Percentiles rank a stretch among this genome's conserved stretches.
Conservation (phyloP, 2,888 invertebrate species). For the Oxycera nigricornis region DNA sequence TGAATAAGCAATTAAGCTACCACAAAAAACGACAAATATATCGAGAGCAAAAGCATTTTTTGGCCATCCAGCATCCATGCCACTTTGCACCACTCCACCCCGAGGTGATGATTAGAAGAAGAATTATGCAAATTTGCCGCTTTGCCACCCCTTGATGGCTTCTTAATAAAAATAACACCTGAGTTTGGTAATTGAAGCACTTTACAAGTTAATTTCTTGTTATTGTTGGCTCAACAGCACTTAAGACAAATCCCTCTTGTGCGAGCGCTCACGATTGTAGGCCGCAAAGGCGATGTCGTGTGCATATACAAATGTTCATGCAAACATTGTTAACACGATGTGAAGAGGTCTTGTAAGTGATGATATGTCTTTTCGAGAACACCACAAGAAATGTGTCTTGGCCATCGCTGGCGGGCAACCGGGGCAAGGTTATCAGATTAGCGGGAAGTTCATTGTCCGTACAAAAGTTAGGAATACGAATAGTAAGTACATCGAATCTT, state of each 20-base stretch:
- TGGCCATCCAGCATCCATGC: background rate
- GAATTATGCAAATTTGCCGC: slow-evolving; percentile 31
- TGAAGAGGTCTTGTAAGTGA: slow-evolving; percentile 25
- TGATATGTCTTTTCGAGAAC: background rate
- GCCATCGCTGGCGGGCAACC: background rate
- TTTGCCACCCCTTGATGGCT: slow-evolving; percentile 21
- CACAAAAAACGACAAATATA: slow-evolving; percentile 17
- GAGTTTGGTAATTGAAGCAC: slow-evolving; percentile 37
- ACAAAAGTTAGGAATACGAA: no score
- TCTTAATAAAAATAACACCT: slow-evolving; percentile 31
- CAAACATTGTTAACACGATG: slow-evolving; percentile 30
- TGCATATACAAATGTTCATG: slow-evolving; percentile 20
- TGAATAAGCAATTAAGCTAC: slow-evolving; percentile 28
- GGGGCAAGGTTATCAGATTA: slow-evolving; percentile 29
- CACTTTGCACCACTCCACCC: background rate
- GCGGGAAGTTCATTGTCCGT: slow-evolving; percentile 1
- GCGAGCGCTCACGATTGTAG: background rate
- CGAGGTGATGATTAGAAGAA: background rate
- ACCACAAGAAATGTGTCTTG: background rate
- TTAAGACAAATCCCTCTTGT: slow-evolving; percentile 19
- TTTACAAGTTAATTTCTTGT: slow-evolving; percentile 33
- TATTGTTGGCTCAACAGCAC: slow-evolving; percentile 30
- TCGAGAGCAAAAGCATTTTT: slow-evolving; percentile 5
- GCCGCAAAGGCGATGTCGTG: background rate
- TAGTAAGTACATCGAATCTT: no score